A percentile compares a stretch with the other conserved stretches of the same genome.
Evolutionary conservation across 2,797 vertebrate species (phyloP).

Genomic region (Tachyglossus aculeatus): DNA sequence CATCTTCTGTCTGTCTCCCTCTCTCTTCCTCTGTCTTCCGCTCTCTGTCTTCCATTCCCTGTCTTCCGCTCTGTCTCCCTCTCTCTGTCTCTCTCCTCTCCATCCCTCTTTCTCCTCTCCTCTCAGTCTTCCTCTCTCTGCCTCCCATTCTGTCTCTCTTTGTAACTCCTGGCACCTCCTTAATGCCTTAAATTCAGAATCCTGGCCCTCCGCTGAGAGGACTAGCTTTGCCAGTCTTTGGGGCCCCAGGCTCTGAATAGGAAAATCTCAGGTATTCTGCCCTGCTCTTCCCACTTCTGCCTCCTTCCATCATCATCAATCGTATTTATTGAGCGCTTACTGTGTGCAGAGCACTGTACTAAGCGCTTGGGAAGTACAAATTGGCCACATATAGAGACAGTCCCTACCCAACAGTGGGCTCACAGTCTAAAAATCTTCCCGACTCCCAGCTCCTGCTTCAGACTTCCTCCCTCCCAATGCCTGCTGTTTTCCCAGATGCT

Average conservation of each 20-base stretch:
- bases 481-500: no score
- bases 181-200: no score
- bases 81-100: neutral
- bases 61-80: neutral
- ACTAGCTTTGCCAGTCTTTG: no score
- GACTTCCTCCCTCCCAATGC: no score
- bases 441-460: no score
- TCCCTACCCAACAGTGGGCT: no score
- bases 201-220: no score
- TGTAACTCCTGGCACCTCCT: neutral
- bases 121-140: neutral
- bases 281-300: neutral
- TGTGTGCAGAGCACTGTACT: neutral
- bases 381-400: no score
- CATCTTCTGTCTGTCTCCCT: no score
- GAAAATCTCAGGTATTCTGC: neutral
- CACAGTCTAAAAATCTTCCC: no score
- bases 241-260: no score
- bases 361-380: no score
- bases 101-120: neutral
- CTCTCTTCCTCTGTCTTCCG: neutral
- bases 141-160: neutral
- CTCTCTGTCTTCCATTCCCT: neutral
- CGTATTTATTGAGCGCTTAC: neutral
- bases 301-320: accelerated